Evolutionary conservation across 2,888 invertebrate species (phyloP).

Genomic region (Melanotus villosus): DNA sequence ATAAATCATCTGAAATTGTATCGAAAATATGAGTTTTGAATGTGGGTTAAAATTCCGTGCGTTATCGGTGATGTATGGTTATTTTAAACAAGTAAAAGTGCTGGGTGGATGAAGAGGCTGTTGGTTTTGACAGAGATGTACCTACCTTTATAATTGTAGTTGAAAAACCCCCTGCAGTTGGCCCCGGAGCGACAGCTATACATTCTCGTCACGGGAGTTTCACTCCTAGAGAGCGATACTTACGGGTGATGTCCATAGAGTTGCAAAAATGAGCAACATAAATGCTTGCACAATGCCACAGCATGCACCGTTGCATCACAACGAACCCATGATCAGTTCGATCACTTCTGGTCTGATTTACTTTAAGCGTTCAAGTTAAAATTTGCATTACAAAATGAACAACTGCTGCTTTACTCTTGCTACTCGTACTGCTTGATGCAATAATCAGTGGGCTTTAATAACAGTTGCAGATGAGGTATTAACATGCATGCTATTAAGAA

Average conservation of each 20-base stretch:
- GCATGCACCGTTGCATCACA: conserved; percentile 55
- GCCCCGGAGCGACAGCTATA: conserved; percentile 50
- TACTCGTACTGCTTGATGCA: conserved; percentile 6
- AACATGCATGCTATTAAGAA: not conserved
- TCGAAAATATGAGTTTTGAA: too few relatives aligned
- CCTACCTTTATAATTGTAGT: conserved; percentile 61
- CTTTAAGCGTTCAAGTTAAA: conserved; percentile 31
- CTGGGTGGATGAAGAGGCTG: conserved; percentile 26
- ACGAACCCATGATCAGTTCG: conserved; percentile 45
- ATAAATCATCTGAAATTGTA: too few relatives aligned
- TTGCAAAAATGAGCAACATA: conserved; percentile 47
- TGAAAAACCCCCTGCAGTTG: conserved; percentile 59
- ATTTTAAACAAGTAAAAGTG: not conserved
- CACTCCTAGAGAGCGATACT: conserved; percentile 38
- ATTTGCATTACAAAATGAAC: conserved; percentile 45
- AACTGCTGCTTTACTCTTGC: conserved; percentile 39
- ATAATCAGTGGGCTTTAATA: not conserved
- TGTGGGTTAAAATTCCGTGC: too few relatives aligned
- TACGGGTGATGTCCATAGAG: conserved; percentile 32
- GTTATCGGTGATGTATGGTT: not conserved
- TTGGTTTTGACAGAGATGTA: conserved; percentile 52
- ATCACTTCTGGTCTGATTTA: conserved; percentile 44
- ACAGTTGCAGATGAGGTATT: not conserved
- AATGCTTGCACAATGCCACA: conserved; percentile 45
- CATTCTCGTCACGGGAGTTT: conserved; percentile 39